These are phyloP conservation scores for Orientallactaga sibirica DNA, from an alignment of 2,797 vertebrate species.

Conservation along the genomic window DNA sequence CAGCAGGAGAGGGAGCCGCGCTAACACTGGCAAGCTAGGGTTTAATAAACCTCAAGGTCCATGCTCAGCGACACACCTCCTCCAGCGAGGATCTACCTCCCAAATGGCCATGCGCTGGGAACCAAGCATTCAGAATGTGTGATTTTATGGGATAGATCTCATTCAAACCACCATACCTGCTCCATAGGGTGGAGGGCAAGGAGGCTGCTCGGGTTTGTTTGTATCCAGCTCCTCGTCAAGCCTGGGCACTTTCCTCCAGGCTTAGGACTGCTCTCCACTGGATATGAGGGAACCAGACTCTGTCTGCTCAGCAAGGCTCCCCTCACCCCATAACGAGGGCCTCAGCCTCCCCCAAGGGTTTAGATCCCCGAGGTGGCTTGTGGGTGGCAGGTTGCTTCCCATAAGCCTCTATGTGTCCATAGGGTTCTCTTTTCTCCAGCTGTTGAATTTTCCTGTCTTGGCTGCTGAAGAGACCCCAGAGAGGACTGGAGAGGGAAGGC, in stretches of 20 bases:
- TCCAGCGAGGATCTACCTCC: no score
- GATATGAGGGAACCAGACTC: neutral
- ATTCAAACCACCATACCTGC: neutral
- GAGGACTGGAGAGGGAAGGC: neutral
- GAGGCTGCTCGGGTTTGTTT: neutral
- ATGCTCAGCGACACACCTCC: no score
- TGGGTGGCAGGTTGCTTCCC: neutral
- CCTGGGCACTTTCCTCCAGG: neutral
- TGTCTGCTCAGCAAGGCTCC: neutral
- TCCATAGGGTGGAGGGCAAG: neutral
- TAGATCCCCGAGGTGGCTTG: neutral
- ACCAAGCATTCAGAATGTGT: no score
- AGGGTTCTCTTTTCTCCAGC: neutral
- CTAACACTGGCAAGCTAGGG: no score
- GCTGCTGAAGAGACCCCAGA: neutral
- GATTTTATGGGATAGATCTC: no score
- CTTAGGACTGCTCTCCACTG: neutral
- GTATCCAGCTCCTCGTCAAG: neutral
- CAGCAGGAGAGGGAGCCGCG: no score
- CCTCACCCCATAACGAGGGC: neutral
- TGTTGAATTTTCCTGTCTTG: neutral
- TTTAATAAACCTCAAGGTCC: no score
- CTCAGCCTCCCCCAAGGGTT: neutral
- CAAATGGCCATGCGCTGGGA: no score
- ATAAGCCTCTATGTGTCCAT: no score